These are phyloP conservation scores for Campaea margaritaria DNA, from an alignment of 2,888 invertebrate species.

Conservation along the genomic window DNA sequence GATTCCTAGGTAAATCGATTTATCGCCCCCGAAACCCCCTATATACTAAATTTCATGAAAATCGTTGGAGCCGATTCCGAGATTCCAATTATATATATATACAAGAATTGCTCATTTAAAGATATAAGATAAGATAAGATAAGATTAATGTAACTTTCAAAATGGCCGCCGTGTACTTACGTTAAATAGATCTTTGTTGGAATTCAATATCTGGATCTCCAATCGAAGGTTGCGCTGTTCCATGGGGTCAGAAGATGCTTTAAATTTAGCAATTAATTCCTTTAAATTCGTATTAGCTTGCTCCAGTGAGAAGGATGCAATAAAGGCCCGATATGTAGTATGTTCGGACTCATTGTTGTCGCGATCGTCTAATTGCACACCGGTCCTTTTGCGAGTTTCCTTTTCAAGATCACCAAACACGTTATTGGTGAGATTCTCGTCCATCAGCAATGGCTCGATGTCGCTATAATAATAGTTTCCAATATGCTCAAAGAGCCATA, in stretches of 20 bases:
- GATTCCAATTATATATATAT: too few species aligned
- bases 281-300: conserved; percentile 45
- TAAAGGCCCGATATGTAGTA: conserved; percentile 24
- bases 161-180: conserved; percentile 45
- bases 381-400: conserved; percentile 46
- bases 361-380: conserved; percentile 55
- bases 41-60: too few species aligned
- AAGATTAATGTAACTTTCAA: too few species aligned
- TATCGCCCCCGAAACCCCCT: too few species aligned
- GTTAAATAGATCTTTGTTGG: conserved; percentile 53
- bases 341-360: conserved; percentile 21
- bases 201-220: conserved; percentile 45
- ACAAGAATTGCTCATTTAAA: too few species aligned
- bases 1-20: too few species aligned
- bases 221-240: conserved; percentile 23
- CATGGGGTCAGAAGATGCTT: conserved; percentile 3
- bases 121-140: too few species aligned
- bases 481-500: conserved; percentile 64
- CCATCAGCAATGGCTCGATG: conserved; percentile 34
- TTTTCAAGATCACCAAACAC: conserved; percentile 44
- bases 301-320: conserved; percentile 50
- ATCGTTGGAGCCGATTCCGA: too few species aligned
- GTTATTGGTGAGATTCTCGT: conserved; percentile 36
- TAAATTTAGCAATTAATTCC: conserved; percentile 39
- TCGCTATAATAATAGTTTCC: conserved; percentile 39